Evolutionary conservation across 1,140 invertebrate genomes (phyloP), one percentile per base, ranked within the genome.

Genomic region (Leptinotarsa undecemlineata): DNA sequence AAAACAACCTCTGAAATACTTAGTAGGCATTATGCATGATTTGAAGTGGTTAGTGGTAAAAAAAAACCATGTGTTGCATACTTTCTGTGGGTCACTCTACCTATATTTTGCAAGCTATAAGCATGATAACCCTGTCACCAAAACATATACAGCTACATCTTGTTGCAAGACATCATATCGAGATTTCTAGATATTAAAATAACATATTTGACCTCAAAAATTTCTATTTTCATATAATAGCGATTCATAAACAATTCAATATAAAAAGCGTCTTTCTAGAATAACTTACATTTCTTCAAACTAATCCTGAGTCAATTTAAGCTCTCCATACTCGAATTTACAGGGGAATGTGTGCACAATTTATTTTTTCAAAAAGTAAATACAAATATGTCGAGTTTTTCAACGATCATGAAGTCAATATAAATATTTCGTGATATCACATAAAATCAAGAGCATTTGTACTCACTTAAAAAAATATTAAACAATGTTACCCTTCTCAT

Each of bases 351-450:
- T 19, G n/a, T 57, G 51, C 13, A 57, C 5, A n/a, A 57, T 57
- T 15, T 57, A 57, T 57, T 57, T 57, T 57, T 19, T 57, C 13
- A 15, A n/a, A 23, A 51, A 20, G 48, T 57, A 69, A 47, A 47
- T 69, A 69, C 68, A 69, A 21, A 21, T 51, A 69, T 69, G 47
- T 69, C 47, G 48, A 69, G 15, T 69, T 69, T 69, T 48, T 69
- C 20, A 51, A 69, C 15, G 51, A 57, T 19, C 51, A 57, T 57
- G n/a, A 51, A 20, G 68, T 69, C 47, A 69, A 69, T 70, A 71
- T 69, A 74, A 75, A 75, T 48, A 71, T 75, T 75, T 51, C 71
- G 57, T 67, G 74, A 75, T 75, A 75, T 75, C 74, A 75, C 74
- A 75, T 75, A 71, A 47, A 71, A 70, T 71, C 74, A 71, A 60